Conservation (phyloP, 1,140 invertebrate genomes). For the Penaeus chinensis region DNA sequence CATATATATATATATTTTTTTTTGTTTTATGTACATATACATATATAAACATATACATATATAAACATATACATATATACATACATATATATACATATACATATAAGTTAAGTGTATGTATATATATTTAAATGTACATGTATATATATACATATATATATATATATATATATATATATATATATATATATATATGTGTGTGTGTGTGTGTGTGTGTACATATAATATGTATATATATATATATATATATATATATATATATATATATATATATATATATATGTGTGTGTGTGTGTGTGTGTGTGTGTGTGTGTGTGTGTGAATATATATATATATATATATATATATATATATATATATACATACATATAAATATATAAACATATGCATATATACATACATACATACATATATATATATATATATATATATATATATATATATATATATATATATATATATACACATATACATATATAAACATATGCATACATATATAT, state of each 20-base stretch:
- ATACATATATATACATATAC: neutral
- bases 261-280: slow-evolving; percentile 1
- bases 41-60: slow-evolving; percentile 7
- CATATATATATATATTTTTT: neutral
- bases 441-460: neutral
- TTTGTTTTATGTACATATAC: neutral
- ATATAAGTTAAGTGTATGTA: neutral
- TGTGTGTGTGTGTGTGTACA: too few relatives aligned
- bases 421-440: neutral
- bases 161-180: neutral
- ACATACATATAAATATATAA: slow-evolving; percentile 5
- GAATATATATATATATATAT: neutral
- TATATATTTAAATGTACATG: neutral
- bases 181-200: neutral
- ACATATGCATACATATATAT: neutral
- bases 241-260: neutral
- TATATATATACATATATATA: slow-evolving; percentile 17
- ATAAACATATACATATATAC: neutral
- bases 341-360: neutral
- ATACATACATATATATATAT: slow-evolving; percentile 13
- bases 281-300: neutral
- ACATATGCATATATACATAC: slow-evolving; percentile 3
- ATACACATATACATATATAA: neutral
- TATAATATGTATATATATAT: neutral
- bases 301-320: neutral